Conservation (phyloP, 2,888 invertebrate species). For the Acheta domesticus region DNA sequence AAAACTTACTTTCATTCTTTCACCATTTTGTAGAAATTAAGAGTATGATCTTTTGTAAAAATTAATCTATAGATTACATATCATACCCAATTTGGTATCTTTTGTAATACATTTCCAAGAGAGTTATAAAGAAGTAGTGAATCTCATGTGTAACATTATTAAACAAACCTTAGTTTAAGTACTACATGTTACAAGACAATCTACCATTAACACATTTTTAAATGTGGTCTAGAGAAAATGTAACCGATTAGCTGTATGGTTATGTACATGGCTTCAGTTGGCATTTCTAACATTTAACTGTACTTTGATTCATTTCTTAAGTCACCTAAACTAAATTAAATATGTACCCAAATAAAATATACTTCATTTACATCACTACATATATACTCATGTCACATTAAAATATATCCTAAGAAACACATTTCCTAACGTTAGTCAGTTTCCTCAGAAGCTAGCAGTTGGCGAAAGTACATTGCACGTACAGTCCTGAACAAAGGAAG, state of each 20-base stretch:
- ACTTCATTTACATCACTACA: slow-evolving; percentile 12
- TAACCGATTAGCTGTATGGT: neutral
- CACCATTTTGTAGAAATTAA: slow-evolving; percentile 19
- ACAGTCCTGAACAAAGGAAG: neutral
- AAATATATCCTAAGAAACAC: slow-evolving; percentile 20
- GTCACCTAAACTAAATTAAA: slow-evolving; percentile 22
- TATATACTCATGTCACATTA: slow-evolving; percentile 21
- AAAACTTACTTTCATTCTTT: neutral
- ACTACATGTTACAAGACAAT: slow-evolving; percentile 24
- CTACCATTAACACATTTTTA: slow-evolving; percentile 24
- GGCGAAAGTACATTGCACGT: slow-evolving; percentile 21
- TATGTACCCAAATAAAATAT: slow-evolving; percentile 12
- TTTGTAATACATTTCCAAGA: slow-evolving; percentile 2
- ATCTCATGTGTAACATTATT: slow-evolving; percentile 8
- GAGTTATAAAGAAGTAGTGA: slow-evolving; percentile 3
- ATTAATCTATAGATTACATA: neutral
- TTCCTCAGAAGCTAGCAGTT: neutral
- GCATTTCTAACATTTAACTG: slow-evolving; percentile 26
- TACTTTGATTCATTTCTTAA: slow-evolving; percentile 21
- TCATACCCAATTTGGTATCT: neutral
- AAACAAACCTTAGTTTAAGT: slow-evolving; percentile 25
- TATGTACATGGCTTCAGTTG: slow-evolving; percentile 26
- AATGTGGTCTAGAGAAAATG: neutral
- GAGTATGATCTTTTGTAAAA: slow-evolving; percentile 23
- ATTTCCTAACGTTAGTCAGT: neutral